These are phyloP conservation scores for Perodicticus potto DNA, from an alignment of 2,797 vertebrate genomes.

Conservation along the genomic window DNA sequence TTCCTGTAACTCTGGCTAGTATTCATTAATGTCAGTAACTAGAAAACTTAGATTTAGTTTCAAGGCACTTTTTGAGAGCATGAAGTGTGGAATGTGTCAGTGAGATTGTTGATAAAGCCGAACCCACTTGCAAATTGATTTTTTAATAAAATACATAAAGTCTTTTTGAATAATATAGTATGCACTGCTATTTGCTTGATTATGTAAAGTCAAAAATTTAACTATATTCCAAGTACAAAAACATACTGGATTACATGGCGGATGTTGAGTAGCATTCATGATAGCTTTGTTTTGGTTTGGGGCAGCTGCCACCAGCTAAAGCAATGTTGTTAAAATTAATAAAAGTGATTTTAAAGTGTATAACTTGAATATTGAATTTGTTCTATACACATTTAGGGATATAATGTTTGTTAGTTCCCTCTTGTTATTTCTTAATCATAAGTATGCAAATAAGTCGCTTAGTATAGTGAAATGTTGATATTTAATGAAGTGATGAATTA, in stretches of 20 bases:
- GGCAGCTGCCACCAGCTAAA: constrained; percentile 82
- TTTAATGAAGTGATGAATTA: constrained; percentile 39
- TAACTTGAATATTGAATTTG: constrained; percentile 63
- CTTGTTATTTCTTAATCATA: constrained; percentile 15
- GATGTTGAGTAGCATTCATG: constrained; percentile 81
- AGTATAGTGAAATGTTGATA: constrained; percentile 14
- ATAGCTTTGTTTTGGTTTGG: constrained; percentile 81
- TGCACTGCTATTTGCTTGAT: constrained; percentile 85
- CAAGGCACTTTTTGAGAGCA: constrained; percentile 87
- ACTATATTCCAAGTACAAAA: constrained; percentile 82
- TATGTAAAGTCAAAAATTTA: constrained; percentile 86
- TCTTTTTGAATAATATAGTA: constrained; percentile 83
- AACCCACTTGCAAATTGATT: constrained; percentile 84
- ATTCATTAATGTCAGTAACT: constrained; percentile 81
- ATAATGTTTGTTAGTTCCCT: constrained; percentile 22
- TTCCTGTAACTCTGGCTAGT: constrained; percentile 81
- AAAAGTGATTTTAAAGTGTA: constrained; percentile 80
- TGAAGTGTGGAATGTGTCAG: constrained; percentile 86
- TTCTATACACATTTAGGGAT: constrained; percentile 42
- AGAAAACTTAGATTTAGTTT: constrained; percentile 81
- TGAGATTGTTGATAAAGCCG: constrained; percentile 81
- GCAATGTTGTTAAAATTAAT: constrained; percentile 85
- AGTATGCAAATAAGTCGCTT: constrained; percentile 40
- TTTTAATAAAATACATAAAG: constrained; percentile 84
- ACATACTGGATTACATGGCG: constrained; percentile 78